phyloP scores from a whole-genome alignment of 2,888 invertebrate genomes.

The Athetis lepigone region DNA sequence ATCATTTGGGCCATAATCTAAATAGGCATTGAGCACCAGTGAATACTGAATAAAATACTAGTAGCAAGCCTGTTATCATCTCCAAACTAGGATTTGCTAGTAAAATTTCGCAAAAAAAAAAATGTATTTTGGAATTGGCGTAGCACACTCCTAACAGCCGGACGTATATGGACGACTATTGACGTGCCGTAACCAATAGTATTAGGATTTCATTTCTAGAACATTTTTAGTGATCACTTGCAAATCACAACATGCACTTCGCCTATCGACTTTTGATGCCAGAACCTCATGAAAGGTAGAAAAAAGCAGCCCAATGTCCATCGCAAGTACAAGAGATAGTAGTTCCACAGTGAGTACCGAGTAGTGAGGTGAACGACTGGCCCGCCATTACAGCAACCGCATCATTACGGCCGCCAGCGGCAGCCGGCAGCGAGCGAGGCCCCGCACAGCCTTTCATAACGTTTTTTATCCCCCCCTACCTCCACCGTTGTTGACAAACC shows the following conservation, averaged over 20 bases:
- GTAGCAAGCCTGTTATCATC: not conserved
- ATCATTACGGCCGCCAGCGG: conserved; percentile 76
- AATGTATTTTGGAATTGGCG: too few species aligned
- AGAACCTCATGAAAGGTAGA: not conserved
- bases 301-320: conserved; percentile 21
- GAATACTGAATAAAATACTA: too few species aligned
- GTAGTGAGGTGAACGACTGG: conserved; percentile 82
- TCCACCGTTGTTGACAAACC: conserved; percentile 62
- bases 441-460: conserved; percentile 66
- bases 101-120: not conserved
- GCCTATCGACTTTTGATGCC: not conserved
- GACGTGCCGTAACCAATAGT: too few species aligned
- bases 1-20: too few species aligned
- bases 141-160: too few species aligned
- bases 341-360: conserved; percentile 56
- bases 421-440: conserved; percentile 61
- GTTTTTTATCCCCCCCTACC: conserved; percentile 58
- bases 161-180: too few species aligned
- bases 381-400: conserved; percentile 80
- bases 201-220: too few species aligned
- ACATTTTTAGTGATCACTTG: not conserved
- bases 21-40: too few species aligned
- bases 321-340: conserved; percentile 53
- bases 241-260: not conserved
- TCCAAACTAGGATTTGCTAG: not conserved